These are phyloP conservation scores for Philhelius pedissequus DNA, from an alignment of 2,888 invertebrate species.

Conservation along the genomic window DNA sequence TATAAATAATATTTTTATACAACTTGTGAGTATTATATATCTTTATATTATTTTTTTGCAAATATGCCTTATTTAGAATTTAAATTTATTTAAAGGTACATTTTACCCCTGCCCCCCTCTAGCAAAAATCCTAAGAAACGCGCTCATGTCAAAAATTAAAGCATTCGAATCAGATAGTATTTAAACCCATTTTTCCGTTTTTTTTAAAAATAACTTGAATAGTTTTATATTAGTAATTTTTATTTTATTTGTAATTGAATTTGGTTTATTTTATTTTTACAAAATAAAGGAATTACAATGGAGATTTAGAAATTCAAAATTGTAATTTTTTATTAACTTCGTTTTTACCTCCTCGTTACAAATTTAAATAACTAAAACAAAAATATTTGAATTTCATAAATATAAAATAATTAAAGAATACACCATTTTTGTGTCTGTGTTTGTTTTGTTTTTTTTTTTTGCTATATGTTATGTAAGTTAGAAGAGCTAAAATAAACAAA, in stretches of 20 bases:
- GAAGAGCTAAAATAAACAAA: slow-evolving; percentile 36
- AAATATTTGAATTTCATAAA: slow-evolving; percentile 43
- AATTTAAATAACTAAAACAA: slow-evolving; percentile 55
- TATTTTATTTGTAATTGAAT: slow-evolving; percentile 28
- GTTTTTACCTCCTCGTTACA: slow-evolving; percentile 34
- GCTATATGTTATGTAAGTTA: slow-evolving; percentile 12
- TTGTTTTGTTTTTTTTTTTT: slow-evolving; percentile 13
- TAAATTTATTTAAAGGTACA: no score
- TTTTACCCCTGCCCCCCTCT: no score
- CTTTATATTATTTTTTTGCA: no score
- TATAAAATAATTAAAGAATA: slow-evolving; percentile 56
- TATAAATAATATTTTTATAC: no score
- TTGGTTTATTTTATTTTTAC: slow-evolving; percentile 38
- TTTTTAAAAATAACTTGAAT: slow-evolving; percentile 11
- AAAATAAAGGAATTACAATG: slow-evolving; percentile 59
- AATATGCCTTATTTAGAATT: no score
- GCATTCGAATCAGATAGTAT: slow-evolving; percentile 15
- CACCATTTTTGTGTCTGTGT: slow-evolving; percentile 20
- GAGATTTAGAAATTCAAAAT: slow-evolving; percentile 52
- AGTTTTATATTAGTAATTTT: slow-evolving; percentile 36
- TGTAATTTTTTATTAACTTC: slow-evolving; percentile 12
- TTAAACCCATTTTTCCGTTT: not conserved
- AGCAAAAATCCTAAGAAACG: no score
- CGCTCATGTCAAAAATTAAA: slow-evolving; percentile 11
- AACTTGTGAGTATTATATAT: no score